Evolutionary conservation across 2,113 vertebrate genomes (phyloP), one percentile per base, ranked within the genome.

Genomic region (Polypterus senegalus): DNA sequence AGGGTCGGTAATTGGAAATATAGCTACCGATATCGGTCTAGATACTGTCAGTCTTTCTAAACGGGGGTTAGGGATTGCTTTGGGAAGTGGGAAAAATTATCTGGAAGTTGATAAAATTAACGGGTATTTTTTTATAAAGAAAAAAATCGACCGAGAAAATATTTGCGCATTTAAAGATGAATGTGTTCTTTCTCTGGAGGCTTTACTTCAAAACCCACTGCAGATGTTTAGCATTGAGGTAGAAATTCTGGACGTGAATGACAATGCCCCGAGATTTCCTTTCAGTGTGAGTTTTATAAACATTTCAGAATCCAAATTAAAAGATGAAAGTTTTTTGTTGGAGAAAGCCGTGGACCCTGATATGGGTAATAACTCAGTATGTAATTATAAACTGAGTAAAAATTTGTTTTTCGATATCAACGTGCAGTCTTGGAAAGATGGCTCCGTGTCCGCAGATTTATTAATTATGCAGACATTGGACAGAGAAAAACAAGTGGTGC

Each of bases 391-490:
- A 3, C 46, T 75, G 3, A 75, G 64, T 47, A 62, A 71, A 54
- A 73, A 66, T 57, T n/a, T n/a, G n/a, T n/a, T n/a, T 62, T 88
- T 88, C 63, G 71, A 69, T 5, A 71, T 88, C n/a, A 73, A 74
- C 3, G 53, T 79, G 5, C 67, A 74, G 46, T 60, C 66, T 2
- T 73, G 61, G 46, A 51, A 48, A 48, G 65, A 74, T 48, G 72
- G 72, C 1, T 70, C 70, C 4, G 70, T 70, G 59, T 74, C 74
- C 3, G 58, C 64, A 1, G 86, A 89, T 60, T 71, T 91, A 4
- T 72, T 89, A 2, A 66, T 89, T 3, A 84, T 87, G 67, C 89
- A 72, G 60, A 67, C 9, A 1, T 27, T 62, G 54, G 61, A 62
- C 11, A 46, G 61, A 4, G 61, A 62, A 48, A 6, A 54, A 4